These are phyloP conservation scores for Argya squamiceps DNA, from an alignment of 2,797 vertebrate species.

Conservation along the genomic window DNA sequence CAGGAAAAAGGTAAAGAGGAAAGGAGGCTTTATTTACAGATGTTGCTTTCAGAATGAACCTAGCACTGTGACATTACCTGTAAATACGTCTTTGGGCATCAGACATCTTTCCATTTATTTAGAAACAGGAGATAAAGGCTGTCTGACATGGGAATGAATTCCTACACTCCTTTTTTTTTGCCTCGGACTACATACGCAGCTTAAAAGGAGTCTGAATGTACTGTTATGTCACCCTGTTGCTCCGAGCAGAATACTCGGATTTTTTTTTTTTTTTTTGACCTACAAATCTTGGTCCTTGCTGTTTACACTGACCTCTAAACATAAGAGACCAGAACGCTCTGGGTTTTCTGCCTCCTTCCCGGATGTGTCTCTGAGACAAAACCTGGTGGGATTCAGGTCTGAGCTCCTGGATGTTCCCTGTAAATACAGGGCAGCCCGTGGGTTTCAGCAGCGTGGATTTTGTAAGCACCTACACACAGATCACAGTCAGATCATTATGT, in stretches of 20 bases:
- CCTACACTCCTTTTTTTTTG: background rate
- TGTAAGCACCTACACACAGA: constrained; percentile 57
- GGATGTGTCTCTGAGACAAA: accelerated
- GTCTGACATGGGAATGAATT: background rate
- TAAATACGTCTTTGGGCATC: background rate
- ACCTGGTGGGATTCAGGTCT: background rate
- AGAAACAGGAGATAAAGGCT: background rate
- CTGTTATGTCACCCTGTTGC: background rate
- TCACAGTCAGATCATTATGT: constrained; percentile 50
- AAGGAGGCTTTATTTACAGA: constrained; percentile 12
- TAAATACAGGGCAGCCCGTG: background rate
- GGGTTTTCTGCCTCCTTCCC: background rate
- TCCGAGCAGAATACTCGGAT: background rate
- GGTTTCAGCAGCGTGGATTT: background rate
- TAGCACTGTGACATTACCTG: background rate
- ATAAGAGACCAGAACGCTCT: background rate
- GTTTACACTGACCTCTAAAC: background rate
- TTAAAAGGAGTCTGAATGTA: background rate
- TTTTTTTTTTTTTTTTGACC: background rate
- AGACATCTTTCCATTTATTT: background rate
- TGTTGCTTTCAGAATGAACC: background rate
- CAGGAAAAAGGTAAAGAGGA: background rate
- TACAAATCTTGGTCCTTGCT: background rate
- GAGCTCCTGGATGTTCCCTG: background rate
- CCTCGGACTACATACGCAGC: accelerated